phyloP scores from a whole-genome alignment of 2,888 invertebrate genomes.

The Hipparchia semele region DNA sequence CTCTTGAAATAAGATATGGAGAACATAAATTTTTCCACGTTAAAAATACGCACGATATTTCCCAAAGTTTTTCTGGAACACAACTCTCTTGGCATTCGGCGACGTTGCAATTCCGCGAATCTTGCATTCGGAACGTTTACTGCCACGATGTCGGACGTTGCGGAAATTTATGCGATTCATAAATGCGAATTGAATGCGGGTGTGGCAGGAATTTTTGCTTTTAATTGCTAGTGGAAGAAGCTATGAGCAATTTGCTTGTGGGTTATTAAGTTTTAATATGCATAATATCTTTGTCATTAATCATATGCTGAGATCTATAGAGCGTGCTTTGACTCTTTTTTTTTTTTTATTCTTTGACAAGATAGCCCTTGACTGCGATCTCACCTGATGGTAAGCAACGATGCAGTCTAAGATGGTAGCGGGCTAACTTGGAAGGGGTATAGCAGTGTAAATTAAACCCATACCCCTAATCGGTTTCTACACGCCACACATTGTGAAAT shows the following conservation, averaged over 20 bases:
- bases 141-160: constrained; percentile 16
- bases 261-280: background rate
- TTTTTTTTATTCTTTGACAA: too few relatives aligned
- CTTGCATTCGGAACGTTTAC: constrained; percentile 28
- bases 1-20: constrained; percentile 1
- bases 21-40: background rate
- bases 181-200: constrained; percentile 10
- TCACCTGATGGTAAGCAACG: too few relatives aligned
- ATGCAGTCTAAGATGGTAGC: too few relatives aligned
- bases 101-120: constrained; percentile 27
- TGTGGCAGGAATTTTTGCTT: constrained; percentile 8
- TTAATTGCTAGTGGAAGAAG: background rate
- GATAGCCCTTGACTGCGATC: too few relatives aligned
- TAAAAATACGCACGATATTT: constrained; percentile 7
- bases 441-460: too few relatives aligned
- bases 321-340: too few relatives aligned
- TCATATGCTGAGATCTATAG: background rate
- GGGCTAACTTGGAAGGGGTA: too few relatives aligned
- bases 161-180: constrained; percentile 26
- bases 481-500: too few relatives aligned
- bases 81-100: constrained; percentile 21
- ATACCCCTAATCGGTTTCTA: too few relatives aligned
- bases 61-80: constrained; percentile 25
- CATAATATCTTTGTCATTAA: background rate
- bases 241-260: background rate